These are phyloP conservation scores for Tolypeutes matacus DNA, from an alignment of 2,797 vertebrate genomes.

Conservation along the genomic window DNA sequence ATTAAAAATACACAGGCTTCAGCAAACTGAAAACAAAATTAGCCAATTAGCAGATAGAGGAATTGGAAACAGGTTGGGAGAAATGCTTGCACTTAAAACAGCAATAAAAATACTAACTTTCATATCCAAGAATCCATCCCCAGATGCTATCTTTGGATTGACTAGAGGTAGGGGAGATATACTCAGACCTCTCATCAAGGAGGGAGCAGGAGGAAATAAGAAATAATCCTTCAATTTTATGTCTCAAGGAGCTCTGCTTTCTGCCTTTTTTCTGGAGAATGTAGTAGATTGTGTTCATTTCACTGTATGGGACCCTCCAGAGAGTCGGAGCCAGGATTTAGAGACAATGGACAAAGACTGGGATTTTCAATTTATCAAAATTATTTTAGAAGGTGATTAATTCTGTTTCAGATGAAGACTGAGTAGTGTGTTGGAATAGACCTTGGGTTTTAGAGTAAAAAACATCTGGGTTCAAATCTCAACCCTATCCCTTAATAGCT, in stretches of 20 bases:
- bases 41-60: conserved; percentile 85
- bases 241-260: conserved; percentile 12
- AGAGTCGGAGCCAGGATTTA: not conserved
- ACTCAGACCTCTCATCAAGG: not conserved
- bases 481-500: not conserved
- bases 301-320: not conserved
- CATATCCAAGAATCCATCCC: conserved; percentile 75
- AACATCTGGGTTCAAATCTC: not conserved
- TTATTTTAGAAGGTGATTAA: not conserved
- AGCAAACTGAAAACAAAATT: conserved; percentile 86
- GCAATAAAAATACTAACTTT: conserved; percentile 75
- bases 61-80: conserved; percentile 79
- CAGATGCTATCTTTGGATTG: conserved; percentile 52
- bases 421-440: not conserved
- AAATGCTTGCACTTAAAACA: conserved; percentile 73
- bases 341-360: conserved; percentile 16
- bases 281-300: not conserved
- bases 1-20: conserved; percentile 84
- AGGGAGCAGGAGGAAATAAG: not conserved
- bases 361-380: not conserved
- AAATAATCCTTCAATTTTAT: conserved; percentile 40
- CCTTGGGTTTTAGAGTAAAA: not conserved
- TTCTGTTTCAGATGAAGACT: conserved; percentile 47
- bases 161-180: not conserved
- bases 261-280: conserved; percentile 19